phyloP scores from a whole-genome alignment of 2,888 invertebrate species.

The Cantharis flavilabris region DNA sequence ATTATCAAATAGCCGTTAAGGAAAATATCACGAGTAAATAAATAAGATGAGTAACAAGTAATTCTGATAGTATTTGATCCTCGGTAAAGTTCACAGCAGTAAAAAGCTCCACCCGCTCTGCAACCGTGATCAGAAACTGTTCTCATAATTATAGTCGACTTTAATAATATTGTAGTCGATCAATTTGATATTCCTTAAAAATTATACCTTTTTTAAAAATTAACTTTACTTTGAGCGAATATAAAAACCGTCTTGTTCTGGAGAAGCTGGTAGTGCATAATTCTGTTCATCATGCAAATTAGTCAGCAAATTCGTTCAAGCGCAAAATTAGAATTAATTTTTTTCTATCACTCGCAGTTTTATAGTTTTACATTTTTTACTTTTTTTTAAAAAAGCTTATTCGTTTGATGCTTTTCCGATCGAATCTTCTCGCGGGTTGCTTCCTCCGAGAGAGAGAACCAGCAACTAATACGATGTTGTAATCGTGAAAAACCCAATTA shows the following conservation, averaged over 20 bases:
- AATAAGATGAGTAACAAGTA: slow-evolving; percentile 23
- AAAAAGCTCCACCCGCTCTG: slow-evolving; percentile 33
- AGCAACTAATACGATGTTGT: neutral
- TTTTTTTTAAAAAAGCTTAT: neutral
- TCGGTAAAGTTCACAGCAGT: slow-evolving; percentile 38
- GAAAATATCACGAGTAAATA: slow-evolving; percentile 19
- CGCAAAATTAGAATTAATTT: neutral
- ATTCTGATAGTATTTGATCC: slow-evolving; percentile 34
- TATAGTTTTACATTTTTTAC: neutral
- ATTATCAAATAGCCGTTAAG: slow-evolving; percentile 9
- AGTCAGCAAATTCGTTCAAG: slow-evolving; percentile 15
- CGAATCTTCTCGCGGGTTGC: neutral
- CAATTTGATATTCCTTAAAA: slow-evolving; percentile 1
- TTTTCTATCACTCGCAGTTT: neutral
- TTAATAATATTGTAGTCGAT: slow-evolving; percentile 35
- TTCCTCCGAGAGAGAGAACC: neutral
- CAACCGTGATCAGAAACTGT: slow-evolving; percentile 39
- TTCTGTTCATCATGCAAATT: slow-evolving; percentile 36
- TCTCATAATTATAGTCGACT: slow-evolving; percentile 39
- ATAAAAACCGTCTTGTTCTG: slow-evolving; percentile 8
- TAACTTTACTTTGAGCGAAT: neutral
- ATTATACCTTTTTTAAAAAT: neutral
- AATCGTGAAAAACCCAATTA: neutral
- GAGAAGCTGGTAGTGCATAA: slow-evolving; percentile 19
- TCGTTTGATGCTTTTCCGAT: neutral